Base-by-base conservation (phyloP, 1,140 invertebrate species). In the Apis mellifera region DNA sequence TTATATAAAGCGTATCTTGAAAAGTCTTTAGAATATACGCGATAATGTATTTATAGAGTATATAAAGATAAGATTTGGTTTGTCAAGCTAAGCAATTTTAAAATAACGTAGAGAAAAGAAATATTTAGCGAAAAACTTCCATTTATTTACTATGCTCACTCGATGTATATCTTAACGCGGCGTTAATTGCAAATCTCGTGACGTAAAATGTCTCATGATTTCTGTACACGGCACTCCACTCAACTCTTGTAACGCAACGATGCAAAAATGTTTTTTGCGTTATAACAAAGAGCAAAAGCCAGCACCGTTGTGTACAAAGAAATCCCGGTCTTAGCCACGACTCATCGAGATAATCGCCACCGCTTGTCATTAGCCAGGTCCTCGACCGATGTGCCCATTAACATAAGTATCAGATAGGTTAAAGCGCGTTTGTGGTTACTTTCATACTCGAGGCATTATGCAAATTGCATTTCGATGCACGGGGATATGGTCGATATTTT, bases 391-490 rank as follows among this genome's bases (percentile, higher is more conserved):
- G 86, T 59, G 80, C 83, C 75, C 86, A 87, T 87, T 87, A 87
- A 84, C 85, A 65, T 68, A 80, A 86, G 70, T 86, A 86, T 86
- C 84, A 82, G 80, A 78, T 80, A 78, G 81, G 74, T 87, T 86
- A 60, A 86, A 86, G 79, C 79, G 48, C 79, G 78, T 73, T 59
- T 59, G 70, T 17, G 72, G 78, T 86, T 86, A 55, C 71, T 68
- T 81, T 86, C 74, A 81, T 64, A 64, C 52, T 48, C 72, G 74
- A 74, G 71, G 81, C 83, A 87, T 84, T 83, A 78, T 81, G 84
- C 84, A 86, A 83, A 86, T 86, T 78, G 65, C 80, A 65, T 79
- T 60, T 86, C 78, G 84, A 70, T 82, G 70, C 70, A 72, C 71
- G 19, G 57, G 62, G 69, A 71, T 62, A 69, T 77, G 59, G 60